Conservation (phyloP, 2,113 vertebrate genomes). For the Philantomba maxwellii region DNA sequence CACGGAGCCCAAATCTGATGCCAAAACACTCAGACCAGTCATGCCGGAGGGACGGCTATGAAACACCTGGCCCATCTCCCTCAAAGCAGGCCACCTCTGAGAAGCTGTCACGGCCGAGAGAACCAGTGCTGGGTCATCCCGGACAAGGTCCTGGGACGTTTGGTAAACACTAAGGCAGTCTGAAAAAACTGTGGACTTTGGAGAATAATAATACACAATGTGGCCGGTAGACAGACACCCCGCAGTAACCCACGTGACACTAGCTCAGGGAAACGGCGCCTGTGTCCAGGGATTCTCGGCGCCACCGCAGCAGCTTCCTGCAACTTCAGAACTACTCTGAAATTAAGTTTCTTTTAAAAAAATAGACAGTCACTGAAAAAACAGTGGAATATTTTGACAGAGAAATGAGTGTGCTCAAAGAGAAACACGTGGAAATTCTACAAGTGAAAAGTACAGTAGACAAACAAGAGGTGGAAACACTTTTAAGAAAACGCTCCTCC, state of each 20-base stretch:
- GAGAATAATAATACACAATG: fast-evolving
- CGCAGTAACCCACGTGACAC: fast-evolving
- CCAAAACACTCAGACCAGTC: neutral
- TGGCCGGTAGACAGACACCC: neutral
- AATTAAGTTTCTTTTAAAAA: neutral
- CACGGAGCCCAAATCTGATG: neutral
- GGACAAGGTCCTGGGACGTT: neutral
- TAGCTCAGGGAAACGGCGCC: neutral
- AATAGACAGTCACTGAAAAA: neutral
- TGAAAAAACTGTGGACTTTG: neutral
- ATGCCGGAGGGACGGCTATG: neutral
- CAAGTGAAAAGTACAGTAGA: neutral
- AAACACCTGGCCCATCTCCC: neutral
- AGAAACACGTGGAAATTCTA: neutral
- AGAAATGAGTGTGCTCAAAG: neutral
- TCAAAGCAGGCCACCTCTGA: neutral
- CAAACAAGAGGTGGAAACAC: neutral
- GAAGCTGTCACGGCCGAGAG: neutral
- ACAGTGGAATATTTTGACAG: neutral
- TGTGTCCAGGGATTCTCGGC: neutral
- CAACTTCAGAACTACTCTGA: neutral
- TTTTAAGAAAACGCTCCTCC: neutral
- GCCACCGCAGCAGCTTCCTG: neutral
- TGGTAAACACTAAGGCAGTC: neutral
- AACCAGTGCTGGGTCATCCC: fast-evolving